These are phyloP conservation scores for Cheilinus undulatus DNA, from an alignment of 2,113 vertebrate genomes.

Conservation along the genomic window DNA sequence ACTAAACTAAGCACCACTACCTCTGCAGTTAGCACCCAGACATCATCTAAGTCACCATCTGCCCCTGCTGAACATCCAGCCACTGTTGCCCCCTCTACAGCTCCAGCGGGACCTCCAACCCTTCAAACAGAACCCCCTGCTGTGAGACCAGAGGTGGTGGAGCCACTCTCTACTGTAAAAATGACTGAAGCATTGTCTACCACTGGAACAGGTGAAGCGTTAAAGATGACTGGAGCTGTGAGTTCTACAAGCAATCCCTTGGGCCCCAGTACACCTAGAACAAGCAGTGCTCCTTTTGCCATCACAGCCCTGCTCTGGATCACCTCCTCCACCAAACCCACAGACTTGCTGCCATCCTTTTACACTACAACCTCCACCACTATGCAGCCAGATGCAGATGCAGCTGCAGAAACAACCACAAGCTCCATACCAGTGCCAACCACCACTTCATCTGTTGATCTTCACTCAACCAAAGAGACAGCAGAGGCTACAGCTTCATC, in stretches of 20 bases:
- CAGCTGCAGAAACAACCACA: slow-evolving; percentile 13
- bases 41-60: neutral
- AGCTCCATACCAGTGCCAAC: slow-evolving; percentile 24
- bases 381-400: slow-evolving; percentile 4
- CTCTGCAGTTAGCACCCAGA: slow-evolving; percentile 9
- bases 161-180: slow-evolving; percentile 49
- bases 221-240: slow-evolving; percentile 18
- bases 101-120: slow-evolving; percentile 17
- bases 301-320: slow-evolving; percentile 57
- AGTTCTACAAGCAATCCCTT: slow-evolving; percentile 22
- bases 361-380: slow-evolving; percentile 29
- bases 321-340: slow-evolving; percentile 37
- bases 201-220: slow-evolving; percentile 19
- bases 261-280: slow-evolving; percentile 34
- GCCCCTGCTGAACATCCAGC: neutral
- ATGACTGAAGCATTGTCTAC: slow-evolving; percentile 45
- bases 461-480: slow-evolving; percentile 21
- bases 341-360: neutral
- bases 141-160: slow-evolving; percentile 56
- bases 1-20: slow-evolving; percentile 18
- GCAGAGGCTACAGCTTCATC: slow-evolving; percentile 59
- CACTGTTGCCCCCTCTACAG: slow-evolving; percentile 6
- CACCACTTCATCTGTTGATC: slow-evolving; percentile 19
- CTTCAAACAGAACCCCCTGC: slow-evolving; percentile 12
- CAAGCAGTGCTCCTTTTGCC: slow-evolving; percentile 52